Percentiles rank a stretch among this genome's conserved stretches.
Conservation (phyloP, 2,888 invertebrate genomes). For the Macrosiphum euphorbiae region DNA sequence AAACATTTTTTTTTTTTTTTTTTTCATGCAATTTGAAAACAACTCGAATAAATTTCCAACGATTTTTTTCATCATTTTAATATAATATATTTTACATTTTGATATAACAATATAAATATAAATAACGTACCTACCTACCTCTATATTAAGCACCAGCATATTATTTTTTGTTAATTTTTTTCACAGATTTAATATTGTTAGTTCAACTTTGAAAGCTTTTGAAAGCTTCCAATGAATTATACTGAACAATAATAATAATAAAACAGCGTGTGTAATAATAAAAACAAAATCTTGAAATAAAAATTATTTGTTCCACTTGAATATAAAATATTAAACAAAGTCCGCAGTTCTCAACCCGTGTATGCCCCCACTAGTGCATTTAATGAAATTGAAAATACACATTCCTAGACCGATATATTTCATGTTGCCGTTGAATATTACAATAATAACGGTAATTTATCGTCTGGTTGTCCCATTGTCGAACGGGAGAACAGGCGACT, state of each 20-base stretch:
- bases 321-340: constrained; percentile 53
- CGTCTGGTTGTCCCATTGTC: constrained; percentile 1
- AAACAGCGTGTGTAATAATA: background rate
- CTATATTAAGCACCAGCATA: background rate
- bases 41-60: background rate
- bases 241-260: background rate
- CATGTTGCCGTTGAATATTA: constrained; percentile 38
- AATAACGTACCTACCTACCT: too few species aligned
- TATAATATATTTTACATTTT: background rate
- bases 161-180: background rate
- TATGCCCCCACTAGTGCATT: background rate
- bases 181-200: background rate
- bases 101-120: background rate
- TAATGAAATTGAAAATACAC: constrained; percentile 49
- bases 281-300: background rate
- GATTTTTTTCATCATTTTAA: background rate
- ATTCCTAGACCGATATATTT: constrained; percentile 57
- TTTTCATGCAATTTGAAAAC: constrained; percentile 4
- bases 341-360: background rate
- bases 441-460: constrained; percentile 41
- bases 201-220: constrained; percentile 20
- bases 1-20: constrained; percentile 30
- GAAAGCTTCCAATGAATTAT: constrained; percentile 5
- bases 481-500: background rate
- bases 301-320: constrained; percentile 36